phyloP scores from a whole-genome alignment of 1,140 invertebrate species.

The Atta colombica region DNA sequence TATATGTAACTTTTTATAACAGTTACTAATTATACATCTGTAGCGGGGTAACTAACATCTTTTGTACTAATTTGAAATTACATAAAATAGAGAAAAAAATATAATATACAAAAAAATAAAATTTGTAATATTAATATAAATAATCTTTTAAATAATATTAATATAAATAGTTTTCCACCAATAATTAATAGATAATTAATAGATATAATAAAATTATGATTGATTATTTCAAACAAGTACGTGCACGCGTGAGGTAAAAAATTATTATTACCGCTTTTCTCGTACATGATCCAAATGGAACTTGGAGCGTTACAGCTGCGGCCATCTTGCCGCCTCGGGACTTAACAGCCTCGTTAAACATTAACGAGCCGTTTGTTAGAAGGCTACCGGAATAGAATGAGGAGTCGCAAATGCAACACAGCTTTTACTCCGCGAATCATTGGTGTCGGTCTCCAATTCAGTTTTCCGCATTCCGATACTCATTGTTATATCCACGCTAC shows the following conservation, averaged over 20 bases:
- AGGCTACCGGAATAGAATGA: slow-evolving; percentile 79
- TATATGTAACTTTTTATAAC: neutral
- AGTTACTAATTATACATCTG: neutral
- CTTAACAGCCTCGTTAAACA: slow-evolving; percentile 81
- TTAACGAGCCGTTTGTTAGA: slow-evolving; percentile 82
- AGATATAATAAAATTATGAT: neutral
- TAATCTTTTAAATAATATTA: neutral
- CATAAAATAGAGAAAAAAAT: neutral
- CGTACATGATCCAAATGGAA: slow-evolving; percentile 44
- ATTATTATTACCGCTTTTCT: slow-evolving; percentile 3
- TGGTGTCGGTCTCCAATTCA: slow-evolving; percentile 26
- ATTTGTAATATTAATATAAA: neutral
- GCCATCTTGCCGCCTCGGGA: slow-evolving; percentile 78
- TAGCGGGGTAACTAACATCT: neutral
- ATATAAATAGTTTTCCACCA: neutral
- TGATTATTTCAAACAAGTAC: neutral
- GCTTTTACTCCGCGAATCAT: slow-evolving; percentile 51
- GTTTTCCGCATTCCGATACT: slow-evolving; percentile 12
- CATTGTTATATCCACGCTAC: neutral
- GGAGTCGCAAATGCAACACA: slow-evolving; percentile 58
- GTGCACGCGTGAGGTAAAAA: neutral
- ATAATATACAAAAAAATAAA: neutral
- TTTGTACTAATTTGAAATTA: neutral
- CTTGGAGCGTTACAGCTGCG: slow-evolving; percentile 77
- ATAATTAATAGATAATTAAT: neutral